phyloP scores from a whole-genome alignment of 2,888 invertebrate genomes.

The Fabriciana adippe region DNA sequence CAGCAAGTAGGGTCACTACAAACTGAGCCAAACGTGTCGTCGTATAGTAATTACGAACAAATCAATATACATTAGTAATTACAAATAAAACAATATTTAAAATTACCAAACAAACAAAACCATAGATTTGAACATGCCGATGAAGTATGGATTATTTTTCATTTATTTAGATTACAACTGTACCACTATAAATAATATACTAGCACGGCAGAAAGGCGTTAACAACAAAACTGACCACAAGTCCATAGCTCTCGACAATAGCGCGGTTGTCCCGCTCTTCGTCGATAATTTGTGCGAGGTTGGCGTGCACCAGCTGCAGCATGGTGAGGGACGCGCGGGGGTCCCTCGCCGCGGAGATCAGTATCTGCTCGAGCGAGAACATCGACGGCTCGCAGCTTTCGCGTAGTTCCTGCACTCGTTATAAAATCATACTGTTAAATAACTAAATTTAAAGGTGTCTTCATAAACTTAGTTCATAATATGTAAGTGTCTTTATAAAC shows the following conservation, averaged over 20 bases:
- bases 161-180: no score
- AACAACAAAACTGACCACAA: constrained; percentile 29
- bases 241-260: constrained; percentile 29
- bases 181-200: no score
- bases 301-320: constrained; percentile 84
- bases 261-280: constrained; percentile 41
- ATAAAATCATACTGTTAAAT: no score
- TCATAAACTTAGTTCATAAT: no score
- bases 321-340: constrained; percentile 84
- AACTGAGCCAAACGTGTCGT: no score
- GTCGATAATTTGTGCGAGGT: no score
- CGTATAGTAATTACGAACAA: no score
- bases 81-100: background rate
- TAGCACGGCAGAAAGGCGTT: background rate
- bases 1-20: no score
- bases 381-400: constrained; percentile 94
- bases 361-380: constrained; percentile 92
- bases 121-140: no score
- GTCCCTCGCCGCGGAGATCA: constrained; percentile 89
- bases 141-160: no score
- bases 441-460: no score
- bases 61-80: background rate
- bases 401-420: constrained; percentile 83
- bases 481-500: no score
- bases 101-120: background rate